Base-by-base conservation (phyloP, 2,888 invertebrate genomes). In the Cheilosia pagana region DNA sequence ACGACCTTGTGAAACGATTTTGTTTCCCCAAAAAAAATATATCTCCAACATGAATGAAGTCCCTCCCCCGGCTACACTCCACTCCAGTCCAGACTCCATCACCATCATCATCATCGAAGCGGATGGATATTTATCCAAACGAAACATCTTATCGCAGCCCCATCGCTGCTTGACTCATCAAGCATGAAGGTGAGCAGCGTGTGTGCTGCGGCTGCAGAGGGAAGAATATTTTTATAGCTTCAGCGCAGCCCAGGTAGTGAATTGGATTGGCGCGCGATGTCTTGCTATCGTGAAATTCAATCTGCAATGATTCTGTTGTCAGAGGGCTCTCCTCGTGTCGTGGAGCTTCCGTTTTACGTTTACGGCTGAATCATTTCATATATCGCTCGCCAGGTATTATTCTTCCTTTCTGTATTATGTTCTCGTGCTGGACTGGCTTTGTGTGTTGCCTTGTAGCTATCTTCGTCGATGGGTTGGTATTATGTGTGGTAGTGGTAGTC, bases 291-390 rank as follows among this genome's bases (percentile, higher is more conserved):
- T 50, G 77, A 78, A 78, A 78, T 63, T 70, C 70, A 78, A 78
- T 78, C 63, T 63, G 50, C 57, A 63, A 39, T 48, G 62, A 48
- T 39, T 59, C 41, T 41, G 50, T 70, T 62, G 60, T 23, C 43
- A 43, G 21, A 48, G 28, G 39, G 48, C 41, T 60, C 23, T 50
- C 19, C 70, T 41, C 77, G 70, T 63, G 55, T 70, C 48, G 48
- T 23, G 48, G 63, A 63, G 77, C 77, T 78, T 78, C 77, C 77
- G 77, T 78, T 71, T 78, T 50, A 71, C 62, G 70, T 71, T 78
- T 50, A 71, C 62, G 70, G 53, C 53, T 77, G 68, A 70, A 77
- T 67, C 68, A 53, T 28, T 70, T 62, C 65, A 65, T 57, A 48
- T 65, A 48, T 35, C 55, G 70, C 55, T 67, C 65, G 39, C 25